Evolutionary conservation across 2,888 invertebrate genomes (phyloP).

Genomic region (Andricus quercusramuli): DNA sequence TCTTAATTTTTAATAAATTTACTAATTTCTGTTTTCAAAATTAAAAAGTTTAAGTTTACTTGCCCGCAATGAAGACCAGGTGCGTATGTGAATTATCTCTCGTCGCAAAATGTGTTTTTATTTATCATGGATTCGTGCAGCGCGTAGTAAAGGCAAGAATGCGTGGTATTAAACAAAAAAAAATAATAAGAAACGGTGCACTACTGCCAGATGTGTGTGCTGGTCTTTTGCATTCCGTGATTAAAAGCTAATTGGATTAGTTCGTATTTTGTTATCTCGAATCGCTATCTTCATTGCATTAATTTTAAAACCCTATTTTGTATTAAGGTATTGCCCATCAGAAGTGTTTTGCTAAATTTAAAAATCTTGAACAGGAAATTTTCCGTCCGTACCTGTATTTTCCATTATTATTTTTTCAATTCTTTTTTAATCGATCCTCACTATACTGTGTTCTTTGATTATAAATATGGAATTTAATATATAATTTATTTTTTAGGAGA

Average conservation of each 20-base stretch:
- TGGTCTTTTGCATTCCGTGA: conserved; percentile 18
- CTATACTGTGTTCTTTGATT: no score
- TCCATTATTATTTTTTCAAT: background rate
- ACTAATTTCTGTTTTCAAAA: background rate
- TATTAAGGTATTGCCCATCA: background rate
- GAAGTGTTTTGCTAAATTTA: background rate
- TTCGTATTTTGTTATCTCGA: conserved; percentile 25
- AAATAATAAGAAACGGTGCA: no score
- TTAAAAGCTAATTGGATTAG: conserved; percentile 29
- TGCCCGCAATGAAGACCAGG: conserved; percentile 10
- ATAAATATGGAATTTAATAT: no score
- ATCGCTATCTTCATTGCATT: background rate
- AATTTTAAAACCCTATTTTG: background rate
- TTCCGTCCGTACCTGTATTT: background rate
- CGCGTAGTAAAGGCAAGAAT: conserved; percentile 17
- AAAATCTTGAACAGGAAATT: background rate
- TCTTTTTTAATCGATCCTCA: background rate
- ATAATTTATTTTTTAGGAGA: no score
- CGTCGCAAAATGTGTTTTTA: conserved; percentile 11
- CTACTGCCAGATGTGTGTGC: background rate
- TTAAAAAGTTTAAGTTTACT: background rate
- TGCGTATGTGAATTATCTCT: background rate
- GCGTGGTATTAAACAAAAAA: background rate
- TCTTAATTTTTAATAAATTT: no score
- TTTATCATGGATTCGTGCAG: background rate